phyloP scores from a whole-genome alignment of 2,113 vertebrate species.

The Sander vitreus region DNA sequence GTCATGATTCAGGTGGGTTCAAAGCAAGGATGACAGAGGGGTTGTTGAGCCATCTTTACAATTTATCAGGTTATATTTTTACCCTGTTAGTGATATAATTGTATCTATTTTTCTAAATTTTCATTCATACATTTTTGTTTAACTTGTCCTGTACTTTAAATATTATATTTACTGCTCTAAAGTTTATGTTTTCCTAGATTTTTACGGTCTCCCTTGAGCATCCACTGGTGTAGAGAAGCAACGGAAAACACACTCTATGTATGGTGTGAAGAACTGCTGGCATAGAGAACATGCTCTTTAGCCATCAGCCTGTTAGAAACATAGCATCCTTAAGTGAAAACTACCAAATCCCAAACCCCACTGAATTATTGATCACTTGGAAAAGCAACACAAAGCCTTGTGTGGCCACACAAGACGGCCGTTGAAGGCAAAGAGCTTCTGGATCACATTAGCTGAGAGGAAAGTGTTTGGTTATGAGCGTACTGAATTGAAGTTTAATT shows the following conservation, averaged over 20 bases:
- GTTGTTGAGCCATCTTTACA: not conserved
- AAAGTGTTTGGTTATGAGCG: slow-evolving; percentile 18
- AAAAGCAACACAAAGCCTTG: slow-evolving; percentile 63
- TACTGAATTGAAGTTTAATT: slow-evolving; percentile 41
- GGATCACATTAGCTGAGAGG: slow-evolving; percentile 10
- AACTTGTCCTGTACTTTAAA: not conserved
- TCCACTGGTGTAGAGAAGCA: not conserved
- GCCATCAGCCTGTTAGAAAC: slow-evolving; percentile 25
- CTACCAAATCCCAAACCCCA: slow-evolving; percentile 60
- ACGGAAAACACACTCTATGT: not conserved
- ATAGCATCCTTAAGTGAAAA: slow-evolving; percentile 64
- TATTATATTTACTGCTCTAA: not conserved
- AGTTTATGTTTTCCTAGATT: too few relatives aligned
- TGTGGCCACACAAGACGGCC: slow-evolving; percentile 50
- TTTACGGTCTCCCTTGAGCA: not conserved
- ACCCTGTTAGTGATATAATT: not conserved
- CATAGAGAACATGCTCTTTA: slow-evolving; percentile 10
- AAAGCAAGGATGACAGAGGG: not conserved
- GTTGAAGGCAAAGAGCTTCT: not conserved
- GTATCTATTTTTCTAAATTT: not conserved
- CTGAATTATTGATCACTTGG: slow-evolving; percentile 70
- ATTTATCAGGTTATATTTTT: not conserved
- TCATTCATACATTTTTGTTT: not conserved
- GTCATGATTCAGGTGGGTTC: not conserved
- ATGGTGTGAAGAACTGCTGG: slow-evolving; percentile 1